These are phyloP conservation scores for Sebastiscus tertius DNA, from an alignment of 2,797 vertebrate genomes.

Conservation along the genomic window DNA sequence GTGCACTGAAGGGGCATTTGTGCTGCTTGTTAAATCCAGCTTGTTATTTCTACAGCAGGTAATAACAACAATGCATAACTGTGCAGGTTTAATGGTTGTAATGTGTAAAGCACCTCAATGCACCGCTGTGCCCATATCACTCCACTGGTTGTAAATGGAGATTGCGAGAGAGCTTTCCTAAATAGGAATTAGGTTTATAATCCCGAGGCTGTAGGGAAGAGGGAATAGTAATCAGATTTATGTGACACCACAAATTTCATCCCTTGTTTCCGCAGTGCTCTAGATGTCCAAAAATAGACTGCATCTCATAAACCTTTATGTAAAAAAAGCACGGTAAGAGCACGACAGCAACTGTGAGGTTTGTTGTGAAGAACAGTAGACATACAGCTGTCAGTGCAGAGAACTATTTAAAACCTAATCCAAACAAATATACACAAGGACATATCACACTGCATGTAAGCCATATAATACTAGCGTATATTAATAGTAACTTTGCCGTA, in stretches of 20 bases:
- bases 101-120: slow-evolving; percentile 12
- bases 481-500: not conserved
- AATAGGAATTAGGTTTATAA: slow-evolving; percentile 74
- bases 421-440: not conserved
- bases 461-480: not conserved
- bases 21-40: slow-evolving; percentile 12
- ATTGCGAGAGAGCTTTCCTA: slow-evolving; percentile 47
- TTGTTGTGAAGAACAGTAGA: not conserved
- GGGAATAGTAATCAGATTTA: slow-evolving; percentile 70
- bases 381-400: not conserved
- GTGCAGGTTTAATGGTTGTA: slow-evolving; percentile 25
- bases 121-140: slow-evolving; percentile 18
- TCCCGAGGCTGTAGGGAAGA: slow-evolving; percentile 64
- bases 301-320: slow-evolving; percentile 12
- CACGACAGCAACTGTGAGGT: not conserved
- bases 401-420: not conserved
- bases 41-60: slow-evolving; percentile 27
- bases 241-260: slow-evolving; percentile 58
- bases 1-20: slow-evolving; percentile 19
- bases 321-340: slow-evolving; percentile 18
- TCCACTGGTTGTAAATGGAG: slow-evolving; percentile 44
- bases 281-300: slow-evolving; percentile 52
- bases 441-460: not conserved
- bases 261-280: slow-evolving; percentile 26
- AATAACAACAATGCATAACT: slow-evolving; percentile 25